Conservation (phyloP, 2,113 vertebrate species). For the Condylura cristata region DNA sequence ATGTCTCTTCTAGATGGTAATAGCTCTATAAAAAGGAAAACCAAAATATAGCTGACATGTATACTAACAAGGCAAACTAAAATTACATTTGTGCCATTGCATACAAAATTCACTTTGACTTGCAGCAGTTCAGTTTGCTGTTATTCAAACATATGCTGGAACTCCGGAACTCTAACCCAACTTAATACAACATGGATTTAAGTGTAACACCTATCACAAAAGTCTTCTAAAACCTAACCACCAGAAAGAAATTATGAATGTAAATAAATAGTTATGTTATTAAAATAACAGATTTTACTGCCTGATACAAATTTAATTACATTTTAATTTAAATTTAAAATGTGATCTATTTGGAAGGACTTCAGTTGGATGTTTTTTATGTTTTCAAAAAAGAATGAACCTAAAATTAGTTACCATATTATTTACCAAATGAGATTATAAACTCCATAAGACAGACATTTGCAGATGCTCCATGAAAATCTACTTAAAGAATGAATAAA, state of each 20-base stretch:
- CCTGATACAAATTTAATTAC: background rate
- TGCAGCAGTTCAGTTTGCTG: background rate
- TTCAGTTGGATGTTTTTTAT: background rate
- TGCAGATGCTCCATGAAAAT: background rate
- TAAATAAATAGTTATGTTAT: background rate
- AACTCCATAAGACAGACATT: background rate
- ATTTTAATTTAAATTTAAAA: background rate
- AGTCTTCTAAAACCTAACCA: background rate
- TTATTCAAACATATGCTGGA: background rate
- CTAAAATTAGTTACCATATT: background rate
- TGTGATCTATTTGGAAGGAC: background rate
- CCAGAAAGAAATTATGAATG: background rate
- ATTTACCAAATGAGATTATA: background rate
- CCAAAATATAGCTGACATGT: conserved; percentile 43
- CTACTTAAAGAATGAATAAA: background rate
- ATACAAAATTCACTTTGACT: background rate
- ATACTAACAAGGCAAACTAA: conserved; percentile 53
- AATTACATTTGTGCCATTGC: background rate
- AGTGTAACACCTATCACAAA: background rate
- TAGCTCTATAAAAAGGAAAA: conserved; percentile 33
- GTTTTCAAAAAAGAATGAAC: background rate
- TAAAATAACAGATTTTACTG: background rate
- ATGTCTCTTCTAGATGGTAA: conserved; percentile 51
- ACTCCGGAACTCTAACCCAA: background rate
- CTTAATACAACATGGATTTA: background rate